Conservation (phyloP, 2,888 invertebrate genomes). For the Neoaliturus tenellus region DNA sequence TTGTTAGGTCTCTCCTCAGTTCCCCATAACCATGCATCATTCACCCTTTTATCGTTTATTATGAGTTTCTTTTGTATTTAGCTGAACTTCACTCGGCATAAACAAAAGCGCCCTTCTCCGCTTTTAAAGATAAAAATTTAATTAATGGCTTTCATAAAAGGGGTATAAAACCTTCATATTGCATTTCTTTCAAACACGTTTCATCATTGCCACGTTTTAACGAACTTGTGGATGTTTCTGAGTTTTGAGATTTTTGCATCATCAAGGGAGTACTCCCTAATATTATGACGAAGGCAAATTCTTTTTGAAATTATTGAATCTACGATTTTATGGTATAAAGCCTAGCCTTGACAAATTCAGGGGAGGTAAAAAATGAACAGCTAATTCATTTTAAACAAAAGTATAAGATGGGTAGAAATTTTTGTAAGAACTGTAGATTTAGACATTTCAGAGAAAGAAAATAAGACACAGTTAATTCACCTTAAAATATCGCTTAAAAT, state of each 20-base stretch:
- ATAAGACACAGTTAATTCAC: too few species aligned
- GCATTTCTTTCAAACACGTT: not conserved
- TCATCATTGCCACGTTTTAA: not conserved
- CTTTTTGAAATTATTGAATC: too few species aligned
- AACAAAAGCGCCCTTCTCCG: slow-evolving; percentile 24
- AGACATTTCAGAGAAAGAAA: too few species aligned
- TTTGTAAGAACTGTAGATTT: too few species aligned
- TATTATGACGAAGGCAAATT: too few species aligned
- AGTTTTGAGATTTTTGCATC: not conserved
- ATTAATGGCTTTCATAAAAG: slow-evolving; percentile 18
- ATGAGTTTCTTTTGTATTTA: slow-evolving; percentile 48
- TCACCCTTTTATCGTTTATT: slow-evolving; percentile 46
- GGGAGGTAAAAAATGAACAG: too few species aligned
- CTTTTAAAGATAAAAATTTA: slow-evolving; percentile 32
- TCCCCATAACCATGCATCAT: slow-evolving; percentile 43
- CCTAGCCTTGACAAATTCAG: too few species aligned
- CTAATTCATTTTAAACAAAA: too few species aligned
- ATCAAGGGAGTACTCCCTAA: too few species aligned
- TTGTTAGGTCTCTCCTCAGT: slow-evolving; percentile 35
- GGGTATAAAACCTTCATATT: not conserved
- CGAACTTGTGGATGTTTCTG: not conserved
- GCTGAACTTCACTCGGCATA: not conserved
- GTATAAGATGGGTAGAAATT: too few species aligned
- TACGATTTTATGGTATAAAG: too few species aligned
- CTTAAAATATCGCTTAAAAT: too few species aligned